Base-by-base conservation (phyloP, 2,797 vertebrate species). In the Toxotes lorentzi region DNA sequence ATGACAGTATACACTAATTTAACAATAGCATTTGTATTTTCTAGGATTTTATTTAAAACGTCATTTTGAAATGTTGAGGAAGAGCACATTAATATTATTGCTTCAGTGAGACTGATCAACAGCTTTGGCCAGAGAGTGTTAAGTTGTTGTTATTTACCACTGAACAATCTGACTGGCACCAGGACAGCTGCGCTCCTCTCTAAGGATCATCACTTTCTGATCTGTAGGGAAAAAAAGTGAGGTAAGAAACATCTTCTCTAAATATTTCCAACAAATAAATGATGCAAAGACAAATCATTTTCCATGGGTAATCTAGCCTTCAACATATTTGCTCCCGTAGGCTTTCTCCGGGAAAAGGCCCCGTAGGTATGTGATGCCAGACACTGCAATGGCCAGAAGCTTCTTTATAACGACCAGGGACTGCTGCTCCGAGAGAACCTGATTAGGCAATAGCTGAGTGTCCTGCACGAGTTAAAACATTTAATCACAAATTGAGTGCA, bases 281-380 rank as follows among this genome's bases (percentile, higher is more conserved):
- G 2, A 16, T 8, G 17, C 27, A 24, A 14, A 48, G 23, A 59
- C 10, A 57, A 34, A 54, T 19, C 3, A 1, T 2, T 60, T 60
- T 40, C 24, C 16, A 47, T 4, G 16, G 38, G 57, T 47, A 11
- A 60, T 70, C 72, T 93, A 95, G 98, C 97, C 97, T 88, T 97
- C 96, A 45, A 99, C 91, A 82, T 94, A 94, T 91, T 96, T 97
- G 70, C 73, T 96, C 85, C 96, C 96, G 0, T 98, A 99, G 34
- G 97, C 97, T 82, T 95, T 96, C 91, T 97, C 97, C 0, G 98
- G 97, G 84, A 99, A 99, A 47, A 99, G 94, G 0, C 98, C 98
- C 56, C 98, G 94, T 38, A 99, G 94, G 89, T 99, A 99, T 0
- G 97, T 98, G 75, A 99, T 96, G 68, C 96, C 97, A 11, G 97